Conservation (phyloP, 2,888 invertebrate genomes). For the Thymelicus acteon region DNA sequence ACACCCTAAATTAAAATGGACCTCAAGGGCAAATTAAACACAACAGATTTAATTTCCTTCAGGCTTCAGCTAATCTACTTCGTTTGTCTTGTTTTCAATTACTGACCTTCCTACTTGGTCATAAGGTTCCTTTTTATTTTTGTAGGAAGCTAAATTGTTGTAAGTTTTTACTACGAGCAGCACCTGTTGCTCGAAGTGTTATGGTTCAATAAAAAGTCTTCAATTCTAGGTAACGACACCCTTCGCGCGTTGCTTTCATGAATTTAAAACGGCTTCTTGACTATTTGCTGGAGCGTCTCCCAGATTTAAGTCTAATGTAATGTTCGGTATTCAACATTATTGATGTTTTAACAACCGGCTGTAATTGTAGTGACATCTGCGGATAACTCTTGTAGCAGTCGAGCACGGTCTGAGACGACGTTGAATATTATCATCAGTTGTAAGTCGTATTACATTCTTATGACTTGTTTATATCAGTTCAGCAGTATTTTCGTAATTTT, state of each 20-base stretch:
- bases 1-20: conserved; percentile 15
- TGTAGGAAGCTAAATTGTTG: conserved; percentile 9
- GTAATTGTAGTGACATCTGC: conserved; percentile 5
- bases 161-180: conserved; percentile 44
- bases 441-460: too few relatives aligned
- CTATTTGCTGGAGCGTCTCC: conserved; percentile 27
- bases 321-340: conserved; percentile 17
- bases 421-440: background rate
- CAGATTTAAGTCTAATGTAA: conserved; percentile 35
- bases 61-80: conserved; percentile 24
- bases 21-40: conserved; percentile 24
- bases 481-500: too few relatives aligned
- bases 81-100: background rate
- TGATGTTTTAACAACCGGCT: conserved; percentile 14
- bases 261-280: conserved; percentile 34
- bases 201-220: conserved; percentile 71
- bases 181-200: conserved; percentile 74
- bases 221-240: conserved; percentile 61
- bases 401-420: background rate
- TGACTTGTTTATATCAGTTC: too few relatives aligned
- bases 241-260: conserved; percentile 50
- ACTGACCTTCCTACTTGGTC: conserved; percentile 13
- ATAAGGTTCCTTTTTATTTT: conserved; percentile 28
- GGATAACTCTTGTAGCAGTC: background rate
- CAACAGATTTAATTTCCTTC: conserved; percentile 26